Percentiles rank a stretch among this genome's conserved stretches.
These are phyloP conservation scores for Tragelaphus scriptus DNA, from an alignment of 2,113 vertebrate species.

Conservation along the genomic window DNA sequence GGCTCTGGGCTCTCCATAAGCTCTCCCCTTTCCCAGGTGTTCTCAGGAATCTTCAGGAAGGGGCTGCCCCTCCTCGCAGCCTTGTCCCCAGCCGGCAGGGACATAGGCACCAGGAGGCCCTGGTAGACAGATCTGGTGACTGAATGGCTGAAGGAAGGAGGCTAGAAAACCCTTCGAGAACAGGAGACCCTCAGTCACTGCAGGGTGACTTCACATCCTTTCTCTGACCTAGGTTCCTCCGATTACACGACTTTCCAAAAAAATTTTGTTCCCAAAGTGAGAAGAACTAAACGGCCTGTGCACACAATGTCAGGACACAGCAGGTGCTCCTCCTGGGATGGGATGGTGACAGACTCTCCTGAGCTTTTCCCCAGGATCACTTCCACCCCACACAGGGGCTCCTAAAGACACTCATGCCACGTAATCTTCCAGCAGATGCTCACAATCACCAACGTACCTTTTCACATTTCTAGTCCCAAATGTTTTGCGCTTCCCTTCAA, in stretches of 20 bases:
- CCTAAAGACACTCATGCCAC: not conserved
- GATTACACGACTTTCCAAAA: not conserved
- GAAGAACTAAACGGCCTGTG: fast-evolving
- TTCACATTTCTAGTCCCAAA: not conserved
- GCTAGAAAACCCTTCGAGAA: not conserved
- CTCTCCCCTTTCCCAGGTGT: not conserved
- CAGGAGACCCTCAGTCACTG: not conserved
- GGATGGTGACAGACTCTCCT: not conserved
- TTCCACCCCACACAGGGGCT: not conserved
- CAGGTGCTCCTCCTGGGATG: not conserved
- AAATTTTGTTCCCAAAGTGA: not conserved
- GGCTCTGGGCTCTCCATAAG: not conserved
- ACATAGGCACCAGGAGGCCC: not conserved
- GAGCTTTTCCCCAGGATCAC: not conserved
- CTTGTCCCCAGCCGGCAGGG: too few species aligned
- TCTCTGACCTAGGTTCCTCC: not conserved
- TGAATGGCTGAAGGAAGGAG: not conserved
- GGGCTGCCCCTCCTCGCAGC: not conserved
- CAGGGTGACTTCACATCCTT: not conserved
- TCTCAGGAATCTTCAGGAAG: not conserved
- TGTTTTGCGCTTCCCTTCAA: not conserved
- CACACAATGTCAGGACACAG: not conserved
- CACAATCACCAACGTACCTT: not conserved
- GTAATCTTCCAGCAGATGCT: not conserved
- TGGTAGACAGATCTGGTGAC: not conserved